Evolutionary conservation across 2,888 invertebrate species (phyloP).

Genomic region (Gymnocheta viridis): DNA sequence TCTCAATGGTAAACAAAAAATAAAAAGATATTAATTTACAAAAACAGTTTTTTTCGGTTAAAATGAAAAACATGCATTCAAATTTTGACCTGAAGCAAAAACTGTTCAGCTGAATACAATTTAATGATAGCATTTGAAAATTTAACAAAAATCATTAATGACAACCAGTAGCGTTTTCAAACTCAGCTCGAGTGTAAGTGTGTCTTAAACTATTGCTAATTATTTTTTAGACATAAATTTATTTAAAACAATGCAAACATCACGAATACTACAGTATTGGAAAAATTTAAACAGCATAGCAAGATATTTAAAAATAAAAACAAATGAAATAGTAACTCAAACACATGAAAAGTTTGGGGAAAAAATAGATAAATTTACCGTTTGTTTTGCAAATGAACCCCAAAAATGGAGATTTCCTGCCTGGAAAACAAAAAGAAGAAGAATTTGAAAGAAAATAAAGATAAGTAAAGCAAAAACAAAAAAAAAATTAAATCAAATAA

Average conservation of each 20-base stretch:
- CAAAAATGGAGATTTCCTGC: constrained; percentile 81
- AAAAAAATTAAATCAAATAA: constrained; percentile 45
- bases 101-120: neutral
- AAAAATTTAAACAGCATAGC: neutral
- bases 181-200: neutral
- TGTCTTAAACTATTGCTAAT: neutral
- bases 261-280: neutral
- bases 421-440: constrained; percentile 79
- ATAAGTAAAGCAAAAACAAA: constrained; percentile 49
- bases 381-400: constrained; percentile 81
- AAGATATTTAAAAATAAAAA: constrained; percentile 25
- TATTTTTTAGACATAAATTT: neutral
- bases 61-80: neutral
- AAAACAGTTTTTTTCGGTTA: too few relatives aligned
- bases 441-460: constrained; percentile 71
- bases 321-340: constrained; percentile 55
- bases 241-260: constrained; percentile 4
- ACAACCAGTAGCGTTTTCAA: neutral
- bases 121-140: neutral
- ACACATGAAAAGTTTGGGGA: constrained; percentile 57
- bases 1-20: too few relatives aligned
- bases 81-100: neutral
- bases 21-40: too few relatives aligned
- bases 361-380: constrained; percentile 76
- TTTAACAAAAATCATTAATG: neutral